Percentiles rank a stretch among this genome's conserved stretches.
phyloP scores from a whole-genome alignment of 2,113 vertebrate species.

The Macquaria ambigua region DNA sequence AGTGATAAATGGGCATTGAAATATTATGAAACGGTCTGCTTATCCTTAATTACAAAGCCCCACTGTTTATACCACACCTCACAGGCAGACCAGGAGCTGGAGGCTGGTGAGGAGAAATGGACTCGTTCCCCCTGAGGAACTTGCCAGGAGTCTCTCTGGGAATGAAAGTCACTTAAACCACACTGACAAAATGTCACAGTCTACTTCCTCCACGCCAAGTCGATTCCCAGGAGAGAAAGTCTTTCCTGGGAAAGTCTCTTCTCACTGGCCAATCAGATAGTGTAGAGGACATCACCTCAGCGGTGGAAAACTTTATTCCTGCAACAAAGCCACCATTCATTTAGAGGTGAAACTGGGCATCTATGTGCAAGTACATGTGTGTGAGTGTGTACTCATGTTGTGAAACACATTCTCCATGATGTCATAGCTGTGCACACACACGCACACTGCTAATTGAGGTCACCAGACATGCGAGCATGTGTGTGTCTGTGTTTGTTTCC shows the following conservation, averaged over 20 bases:
- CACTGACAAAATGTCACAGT: constrained; percentile 54
- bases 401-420: constrained; percentile 69
- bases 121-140: constrained; percentile 40
- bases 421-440: constrained; percentile 37
- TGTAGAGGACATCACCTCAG: constrained; percentile 50
- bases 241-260: constrained; percentile 15
- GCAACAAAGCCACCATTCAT: constrained; percentile 79
- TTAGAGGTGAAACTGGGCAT: constrained; percentile 44
- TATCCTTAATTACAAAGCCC: constrained; percentile 63
- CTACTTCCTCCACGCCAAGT: constrained; percentile 42
- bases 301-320: constrained; percentile 74
- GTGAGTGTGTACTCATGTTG: constrained; percentile 14
- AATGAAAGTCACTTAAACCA: constrained; percentile 59
- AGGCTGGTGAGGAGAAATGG: constrained; percentile 46
- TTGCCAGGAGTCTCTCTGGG: constrained; percentile 48
- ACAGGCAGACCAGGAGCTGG: constrained; percentile 17
- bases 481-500: constrained; percentile 23
- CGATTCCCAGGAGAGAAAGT: constrained; percentile 39
- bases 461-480: constrained; percentile 31
- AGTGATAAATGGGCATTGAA: constrained; percentile 42
- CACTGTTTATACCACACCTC: constrained; percentile 67
- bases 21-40: constrained; percentile 70
- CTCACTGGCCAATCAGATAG: constrained; percentile 55
- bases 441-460: constrained; percentile 47
- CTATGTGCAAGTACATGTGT: constrained; percentile 12